Evolutionary conservation across 1,140 invertebrate genomes (phyloP), one percentile per base, ranked within the genome.

Genomic region (Caenorhabditis briggsae): DNA sequence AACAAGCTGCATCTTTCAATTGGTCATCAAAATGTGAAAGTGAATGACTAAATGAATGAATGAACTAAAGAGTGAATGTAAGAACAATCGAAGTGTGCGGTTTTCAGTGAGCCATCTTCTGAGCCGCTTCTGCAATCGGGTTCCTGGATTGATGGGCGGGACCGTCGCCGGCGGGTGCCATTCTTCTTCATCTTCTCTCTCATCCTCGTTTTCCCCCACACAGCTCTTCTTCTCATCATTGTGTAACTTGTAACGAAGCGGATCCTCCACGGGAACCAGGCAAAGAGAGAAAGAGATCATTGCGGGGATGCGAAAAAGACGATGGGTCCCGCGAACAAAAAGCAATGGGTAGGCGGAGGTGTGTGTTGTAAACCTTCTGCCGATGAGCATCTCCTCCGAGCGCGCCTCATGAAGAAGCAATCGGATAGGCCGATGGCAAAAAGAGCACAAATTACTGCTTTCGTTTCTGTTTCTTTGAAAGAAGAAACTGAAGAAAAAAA

Each of bases 391-490:
- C 41, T 11, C 41, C 33, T 46, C 33, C 64, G 64, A 70, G 11
- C 50, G 12, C 23, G 70, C 70, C 70, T 78, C 70, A 78, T 78
- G 70, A 78, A 78, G 70, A 78, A 46, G 70, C 43, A 78, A 78
- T 78, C 48, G 70, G 23, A 50, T 50, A 43, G 70, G 23, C 46
- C 5, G 9, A 9, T 14, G 41, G 46, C n/a, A 50, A 78, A 78
- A 48, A 78, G 46, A 78, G 46, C 70, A 78, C 70, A 78, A 78
- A 78, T 78, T 78, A 78, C 70, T 78, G 70, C 43, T 78, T 78
- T 20, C 46, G 20, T 78, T 78, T 78, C 46, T 78, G 70, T 50
- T 78, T 78, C 70, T 78, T 70, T 33, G 46, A 70, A 78, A 53
- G 46, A 46, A 33, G 41, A 43, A 78, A 33, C 48, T 46, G n/a